A percentile compares a stretch with the other conserved stretches of the same genome.
Conservation (phyloP, 1,140 invertebrate species). For the Eciton burchellii region DNA sequence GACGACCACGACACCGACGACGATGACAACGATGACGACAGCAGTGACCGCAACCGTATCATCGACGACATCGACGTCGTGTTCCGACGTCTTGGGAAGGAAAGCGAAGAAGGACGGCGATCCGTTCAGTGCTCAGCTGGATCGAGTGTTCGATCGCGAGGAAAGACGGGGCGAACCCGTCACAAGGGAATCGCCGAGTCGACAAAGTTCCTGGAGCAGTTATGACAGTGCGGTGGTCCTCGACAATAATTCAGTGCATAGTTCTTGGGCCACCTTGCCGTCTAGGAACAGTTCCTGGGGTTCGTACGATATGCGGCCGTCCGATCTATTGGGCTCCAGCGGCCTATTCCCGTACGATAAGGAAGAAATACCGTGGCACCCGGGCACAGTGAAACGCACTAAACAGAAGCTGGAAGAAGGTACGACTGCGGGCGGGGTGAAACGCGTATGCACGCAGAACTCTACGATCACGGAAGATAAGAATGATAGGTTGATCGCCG, state of each 20-base stretch:
- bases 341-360: constrained; percentile 87
- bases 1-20: background rate
- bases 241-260: constrained; percentile 90
- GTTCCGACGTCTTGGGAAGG: constrained; percentile 56
- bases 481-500: constrained; percentile 68
- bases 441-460: constrained; percentile 85
- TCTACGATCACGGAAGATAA: constrained; percentile 76
- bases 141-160: constrained; percentile 91
- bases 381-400: constrained; percentile 89
- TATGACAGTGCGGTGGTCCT: constrained; percentile 91
- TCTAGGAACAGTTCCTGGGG: constrained; percentile 91
- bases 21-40: constrained; percentile 21
- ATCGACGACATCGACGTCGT: constrained; percentile 55
- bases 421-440: constrained; percentile 81
- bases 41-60: constrained; percentile 4
- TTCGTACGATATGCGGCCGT: constrained; percentile 89
- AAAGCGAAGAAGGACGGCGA: constrained; percentile 85
- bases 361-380: constrained; percentile 88
- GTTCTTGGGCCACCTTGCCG: constrained; percentile 91
- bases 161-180: constrained; percentile 85
- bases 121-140: constrained; percentile 90
- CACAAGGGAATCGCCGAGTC: constrained; percentile 81
- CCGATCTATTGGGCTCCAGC: constrained; percentile 81
- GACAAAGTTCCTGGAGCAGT: constrained; percentile 93
- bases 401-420: constrained; percentile 91